Evolutionary conservation across 2,113 vertebrate genomes (phyloP).

Genomic region (Lycaon pictus): DNA sequence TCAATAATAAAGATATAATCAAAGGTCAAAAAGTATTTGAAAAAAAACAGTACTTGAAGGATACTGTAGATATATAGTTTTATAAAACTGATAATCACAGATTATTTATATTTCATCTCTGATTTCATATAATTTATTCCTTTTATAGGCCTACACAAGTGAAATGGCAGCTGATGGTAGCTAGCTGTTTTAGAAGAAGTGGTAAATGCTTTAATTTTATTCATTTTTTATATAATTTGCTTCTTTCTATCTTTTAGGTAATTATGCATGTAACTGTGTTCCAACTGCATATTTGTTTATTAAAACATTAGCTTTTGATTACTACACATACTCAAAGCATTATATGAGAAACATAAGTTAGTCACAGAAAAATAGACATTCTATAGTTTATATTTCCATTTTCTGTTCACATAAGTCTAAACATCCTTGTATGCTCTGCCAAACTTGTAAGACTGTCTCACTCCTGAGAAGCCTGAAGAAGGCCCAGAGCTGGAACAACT

Average conservation of each 20-base stretch:
- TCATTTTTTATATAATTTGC: conserved; percentile 30
- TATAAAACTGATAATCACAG: neutral
- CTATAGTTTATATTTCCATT: neutral
- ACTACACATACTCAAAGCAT: conserved; percentile 25
- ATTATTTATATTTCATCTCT: conserved; percentile 64
- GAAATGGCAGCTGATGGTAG: conserved; percentile 97
- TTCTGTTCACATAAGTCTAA: neutral
- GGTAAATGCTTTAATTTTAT: conserved; percentile 85
- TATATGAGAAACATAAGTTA: conserved; percentile 10
- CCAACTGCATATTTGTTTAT: conserved; percentile 28
- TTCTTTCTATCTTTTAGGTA: conserved; percentile 37
- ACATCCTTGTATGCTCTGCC: neutral
- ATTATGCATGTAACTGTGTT: conserved; percentile 35
- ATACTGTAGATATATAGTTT: neutral
- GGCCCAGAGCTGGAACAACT: neutral
- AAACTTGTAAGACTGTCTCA: neutral
- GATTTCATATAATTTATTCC: neutral
- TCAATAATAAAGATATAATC: neutral
- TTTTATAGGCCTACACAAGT: conserved; percentile 92
- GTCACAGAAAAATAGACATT: neutral
- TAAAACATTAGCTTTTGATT: conserved; percentile 56
- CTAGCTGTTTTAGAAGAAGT: conserved; percentile 96
- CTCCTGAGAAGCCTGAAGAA: neutral
- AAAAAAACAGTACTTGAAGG: neutral
- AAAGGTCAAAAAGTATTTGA: conserved; percentile 21